Conservation (phyloP, 1,140 invertebrate species). For the Aricia agestis region DNA sequence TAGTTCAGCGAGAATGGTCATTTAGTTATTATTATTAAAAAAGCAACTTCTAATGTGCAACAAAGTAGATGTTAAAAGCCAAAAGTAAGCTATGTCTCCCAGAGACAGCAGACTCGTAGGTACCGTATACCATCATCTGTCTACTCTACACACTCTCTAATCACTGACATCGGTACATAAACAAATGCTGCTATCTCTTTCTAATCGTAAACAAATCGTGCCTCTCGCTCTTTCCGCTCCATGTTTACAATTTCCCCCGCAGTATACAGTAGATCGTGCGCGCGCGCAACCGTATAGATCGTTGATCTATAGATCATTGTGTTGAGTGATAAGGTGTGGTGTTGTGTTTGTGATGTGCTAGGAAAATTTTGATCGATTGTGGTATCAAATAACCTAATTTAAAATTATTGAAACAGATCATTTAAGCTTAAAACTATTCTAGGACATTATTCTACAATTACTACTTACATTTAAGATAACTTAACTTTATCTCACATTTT, state of each 20-base stretch:
- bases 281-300: conserved; percentile 35
- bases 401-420: too few relatives aligned
- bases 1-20: too few relatives aligned
- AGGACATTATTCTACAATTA: too few relatives aligned
- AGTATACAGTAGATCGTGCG: conserved; percentile 39
- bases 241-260: conserved; percentile 53
- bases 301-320: conserved; percentile 37
- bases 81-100: neutral
- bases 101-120: neutral
- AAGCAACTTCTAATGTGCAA: too few relatives aligned
- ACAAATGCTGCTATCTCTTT: too few relatives aligned
- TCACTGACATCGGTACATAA: conserved; percentile 1
- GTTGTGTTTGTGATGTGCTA: conserved; percentile 24
- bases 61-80: too few relatives aligned
- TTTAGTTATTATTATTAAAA: too few relatives aligned
- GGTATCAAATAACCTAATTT: neutral
- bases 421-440: too few relatives aligned
- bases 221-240: conserved; percentile 33
- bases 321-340: conserved; percentile 32
- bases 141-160: neutral
- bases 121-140: neutral
- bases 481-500: too few relatives aligned
- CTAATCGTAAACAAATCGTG: conserved; percentile 41
- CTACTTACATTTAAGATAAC: too few relatives aligned
- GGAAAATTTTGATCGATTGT: neutral